These are phyloP conservation scores for Merops nubicus DNA, from an alignment of 2,113 vertebrate species.

Conservation along the genomic window DNA sequence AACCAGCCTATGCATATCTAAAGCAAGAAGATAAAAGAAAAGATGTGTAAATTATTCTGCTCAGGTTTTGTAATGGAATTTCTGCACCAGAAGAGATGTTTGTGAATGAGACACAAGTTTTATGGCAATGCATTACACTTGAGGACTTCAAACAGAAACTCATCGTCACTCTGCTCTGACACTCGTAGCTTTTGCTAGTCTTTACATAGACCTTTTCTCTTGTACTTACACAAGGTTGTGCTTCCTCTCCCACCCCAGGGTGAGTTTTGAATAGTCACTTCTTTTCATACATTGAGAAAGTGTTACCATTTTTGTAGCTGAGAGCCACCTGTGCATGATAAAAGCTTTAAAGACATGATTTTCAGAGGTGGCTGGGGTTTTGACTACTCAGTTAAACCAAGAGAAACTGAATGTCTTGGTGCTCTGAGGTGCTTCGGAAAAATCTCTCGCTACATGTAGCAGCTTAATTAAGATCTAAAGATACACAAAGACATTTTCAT, in stretches of 20 bases:
- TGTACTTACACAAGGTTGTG: background rate
- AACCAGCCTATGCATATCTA: background rate
- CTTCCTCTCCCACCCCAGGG: background rate
- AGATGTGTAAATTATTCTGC: background rate
- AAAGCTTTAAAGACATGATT: background rate
- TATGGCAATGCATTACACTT: background rate
- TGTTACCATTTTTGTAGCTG: background rate
- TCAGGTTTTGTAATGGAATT: background rate
- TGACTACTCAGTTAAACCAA: background rate
- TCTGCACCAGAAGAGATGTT: background rate
- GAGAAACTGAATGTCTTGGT: background rate
- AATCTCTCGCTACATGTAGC: background rate
- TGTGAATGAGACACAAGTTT: background rate
- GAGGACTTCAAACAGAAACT: background rate
- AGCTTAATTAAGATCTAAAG: background rate
- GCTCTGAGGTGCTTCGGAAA: background rate
- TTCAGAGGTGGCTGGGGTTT: background rate
- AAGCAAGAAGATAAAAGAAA: background rate
- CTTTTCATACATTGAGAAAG: background rate
- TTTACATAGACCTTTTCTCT: background rate
- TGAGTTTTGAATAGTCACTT: background rate
- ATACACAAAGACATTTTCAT: background rate
- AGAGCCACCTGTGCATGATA: background rate
- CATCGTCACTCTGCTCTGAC: background rate
- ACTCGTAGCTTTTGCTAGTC: background rate